Conservation (phyloP, 2,113 vertebrate species). For the Maccullochella peelii region DNA sequence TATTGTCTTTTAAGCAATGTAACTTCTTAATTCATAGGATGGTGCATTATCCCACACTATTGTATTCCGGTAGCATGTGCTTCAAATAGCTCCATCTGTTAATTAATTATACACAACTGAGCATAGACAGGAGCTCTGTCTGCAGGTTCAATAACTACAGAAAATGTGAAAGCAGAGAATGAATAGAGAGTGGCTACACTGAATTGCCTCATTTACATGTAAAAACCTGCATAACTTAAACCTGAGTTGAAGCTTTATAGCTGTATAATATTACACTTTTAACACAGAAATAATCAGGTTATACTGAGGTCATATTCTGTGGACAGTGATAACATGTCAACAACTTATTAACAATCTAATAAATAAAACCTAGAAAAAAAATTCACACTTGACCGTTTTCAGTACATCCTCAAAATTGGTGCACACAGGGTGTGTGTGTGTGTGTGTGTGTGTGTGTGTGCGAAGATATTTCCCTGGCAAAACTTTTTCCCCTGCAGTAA, state of each 20-base stretch:
- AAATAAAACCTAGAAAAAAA: no score
- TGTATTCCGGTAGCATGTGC: constrained; percentile 2
- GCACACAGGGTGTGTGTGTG: no score
- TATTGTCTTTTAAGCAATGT: constrained; percentile 12
- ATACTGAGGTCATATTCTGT: neutral
- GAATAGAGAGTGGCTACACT: neutral
- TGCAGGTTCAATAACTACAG: constrained; percentile 7
- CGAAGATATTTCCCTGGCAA: no score
- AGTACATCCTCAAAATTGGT: no score
- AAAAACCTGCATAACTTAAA: neutral
- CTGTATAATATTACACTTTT: neutral
- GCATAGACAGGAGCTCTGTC: constrained; percentile 9
- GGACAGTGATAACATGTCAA: no score
- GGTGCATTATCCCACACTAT: neutral
- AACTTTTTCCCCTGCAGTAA: no score
- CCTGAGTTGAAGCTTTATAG: neutral
- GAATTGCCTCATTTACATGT: constrained; percentile 23
- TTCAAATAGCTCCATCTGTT: constrained; percentile 11
- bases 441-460: no score
- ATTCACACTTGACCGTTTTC: no score
- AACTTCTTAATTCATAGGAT: constrained; percentile 5
- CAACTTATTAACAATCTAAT: no score
- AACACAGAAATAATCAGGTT: neutral
- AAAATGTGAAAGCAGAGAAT: constrained; percentile 16
- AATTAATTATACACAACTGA: constrained; percentile 9